Base-by-base conservation (phyloP, 2,888 invertebrate species). In the Pediacus dermestoides region DNA sequence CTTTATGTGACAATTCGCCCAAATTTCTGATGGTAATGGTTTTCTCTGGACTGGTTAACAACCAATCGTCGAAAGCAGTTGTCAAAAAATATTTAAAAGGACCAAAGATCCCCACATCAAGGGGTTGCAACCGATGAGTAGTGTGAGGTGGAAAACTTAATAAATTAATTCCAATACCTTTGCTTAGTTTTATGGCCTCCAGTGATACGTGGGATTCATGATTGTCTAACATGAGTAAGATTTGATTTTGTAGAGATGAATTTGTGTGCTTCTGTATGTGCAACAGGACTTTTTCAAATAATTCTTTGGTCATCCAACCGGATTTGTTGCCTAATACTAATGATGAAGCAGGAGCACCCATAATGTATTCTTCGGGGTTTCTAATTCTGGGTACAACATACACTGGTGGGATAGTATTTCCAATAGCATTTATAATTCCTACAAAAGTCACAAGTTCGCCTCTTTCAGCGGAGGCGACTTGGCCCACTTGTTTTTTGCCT, bases 81-180 rank as follows among this genome's bases (percentile, higher is more conserved):
- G 48, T 45, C 43, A n/a, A n/a, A n/a, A n/a, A n/a, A n/a, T n/a
- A 42, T 37, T 63, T 64, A 32, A 63, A 57, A 7, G 61, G 55
- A 3, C 55, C 54, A 49, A 48, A 58, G 1, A 64, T 54, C 12
- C 49, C 35, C 4, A 46, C 39, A 39, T 56, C 58, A 12, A 62
- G 36, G 9, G 63, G 63, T 44, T 65, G 62, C n/a, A 64, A 34
- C 30, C 51, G 50, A 44, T 65, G 62, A 15, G 50, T 49, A 37
- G 53, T 56, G 34, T 65, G 61, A 4, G 61, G 63, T 10, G 63
- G 60, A 36, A 67, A 57, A 3, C 60, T 55, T 13, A 64, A 37
- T 30, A 61, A 30, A 14, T 57, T 39, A 23, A 67, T 53, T 3
- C 63, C 61, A 47, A 60, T 53, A 34, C 56, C 56, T 44, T 54